Base-by-base conservation (phyloP, 2,113 vertebrate species). In the Gallinago media region DNA sequence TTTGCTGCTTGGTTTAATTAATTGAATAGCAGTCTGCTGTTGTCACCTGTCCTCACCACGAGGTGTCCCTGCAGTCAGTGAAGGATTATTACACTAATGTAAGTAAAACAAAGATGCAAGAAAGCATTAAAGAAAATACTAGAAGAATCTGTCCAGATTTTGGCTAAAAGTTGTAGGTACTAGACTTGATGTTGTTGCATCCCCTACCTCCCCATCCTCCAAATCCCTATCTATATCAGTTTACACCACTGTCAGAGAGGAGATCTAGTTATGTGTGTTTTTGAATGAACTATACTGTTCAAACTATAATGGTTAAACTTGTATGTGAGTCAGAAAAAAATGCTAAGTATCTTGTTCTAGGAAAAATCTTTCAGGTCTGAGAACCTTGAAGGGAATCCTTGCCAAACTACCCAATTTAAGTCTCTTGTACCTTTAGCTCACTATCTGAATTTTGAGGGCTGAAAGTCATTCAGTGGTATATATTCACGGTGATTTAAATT, bases 51-150 rank as follows among this genome's bases (percentile, higher is more conserved):
- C 62, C 78, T 96, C 92, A 75, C 96, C 96, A 92, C 89, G 63
- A 97, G 95, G 91, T 96, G 96, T 94, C 97, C 85, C 96, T 94
- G 52, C 82, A 97, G 95, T 79, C 89, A 97, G 52, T 66, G 59
- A 68, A 81, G 80, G 78, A 80, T 84, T 87, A 27, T n/a, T 52
- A 27, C 61, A 84, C 31, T 89, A 80, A 32, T 58, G 16, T 20
- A 63, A 93, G 63, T 80, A 71, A 92, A 96, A 87, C 46, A 56
- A 61, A 82, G 44, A 73, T 49, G 25, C 34, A 85, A 29, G 75
- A 76, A 83, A 88, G 72, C 75, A 19, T 70, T 52, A 87, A 86
- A 85, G 94, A 94, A 96, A 87, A 42, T 84, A 59, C 83, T 29
- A 92, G 86, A 95, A 93, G 52, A 68, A 91, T 85, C 36, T 89